phyloP scores from a whole-genome alignment of 2,113 vertebrate species.

The Planiliza haematocheilus region DNA sequence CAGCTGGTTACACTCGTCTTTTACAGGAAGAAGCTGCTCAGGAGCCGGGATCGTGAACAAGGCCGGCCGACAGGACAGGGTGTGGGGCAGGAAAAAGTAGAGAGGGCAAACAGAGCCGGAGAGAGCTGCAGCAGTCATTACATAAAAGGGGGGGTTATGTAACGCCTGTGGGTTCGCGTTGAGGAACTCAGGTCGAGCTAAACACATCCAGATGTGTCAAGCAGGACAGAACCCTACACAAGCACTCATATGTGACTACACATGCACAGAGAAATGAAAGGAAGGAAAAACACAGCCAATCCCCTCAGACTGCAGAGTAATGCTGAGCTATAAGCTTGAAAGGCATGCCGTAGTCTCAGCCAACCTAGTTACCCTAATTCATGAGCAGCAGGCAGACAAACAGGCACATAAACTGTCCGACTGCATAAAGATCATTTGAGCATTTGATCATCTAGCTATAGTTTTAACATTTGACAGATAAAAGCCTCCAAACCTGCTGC shows the following conservation, averaged over 20 bases:
- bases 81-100: slow-evolving; percentile 66
- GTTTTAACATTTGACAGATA: background rate
- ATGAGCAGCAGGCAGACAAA: slow-evolving; percentile 45
- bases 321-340: slow-evolving; percentile 71
- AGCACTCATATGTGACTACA: slow-evolving; percentile 8
- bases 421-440: slow-evolving; percentile 19
- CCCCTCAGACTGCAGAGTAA: slow-evolving; percentile 70
- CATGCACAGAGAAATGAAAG: slow-evolving; percentile 11
- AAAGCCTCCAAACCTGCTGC: background rate
- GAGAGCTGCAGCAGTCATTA: slow-evolving; percentile 78
- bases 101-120: slow-evolving; percentile 71
- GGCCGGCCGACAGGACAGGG: slow-evolving; percentile 55
- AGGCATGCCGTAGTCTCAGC: slow-evolving; percentile 55
- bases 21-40: slow-evolving; percentile 33
- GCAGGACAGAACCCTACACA: slow-evolving; percentile 61
- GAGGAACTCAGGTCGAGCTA: slow-evolving; percentile 66
- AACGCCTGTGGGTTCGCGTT: slow-evolving; percentile 73
- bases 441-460: background rate
- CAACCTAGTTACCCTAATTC: slow-evolving; percentile 59
- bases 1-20: slow-evolving; percentile 39
- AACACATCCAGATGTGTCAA: slow-evolving; percentile 79
- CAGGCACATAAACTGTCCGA: slow-evolving; percentile 15
- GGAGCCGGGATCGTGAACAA: slow-evolving; percentile 34
- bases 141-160: slow-evolving; percentile 76
- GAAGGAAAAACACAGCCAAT: slow-evolving; percentile 31